Conservation (phyloP, 2,113 vertebrate species). For the rabbit (Oryctolagus cuniculus) region mOryCun1.1 NC_091442.1:25855501-25856000, state of each 20-base stretch:
- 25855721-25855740: not conserved
- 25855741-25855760: not conserved
- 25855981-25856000: not conserved
- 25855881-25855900: not conserved
- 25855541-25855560: not conserved
- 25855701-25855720: not conserved
- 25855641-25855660: not conserved
- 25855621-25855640: not conserved
- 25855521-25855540: not conserved
- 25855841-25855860: not conserved
- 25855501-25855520: not conserved
- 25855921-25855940: not conserved
- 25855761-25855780: not conserved
- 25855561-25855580: not conserved
- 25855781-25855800: not conserved
- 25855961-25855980: not conserved
- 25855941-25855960: not conserved
- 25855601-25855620: not conserved
- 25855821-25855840: not conserved
- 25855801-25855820: not conserved
- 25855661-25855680: no score
- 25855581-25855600: not conserved
- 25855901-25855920: not conserved
- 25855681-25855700: not conserved
- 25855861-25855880: not conserved